Evolutionary conservation across 2,797 vertebrate genomes (phyloP).

Genomic region (Oreochromis mossambicus): DNA sequence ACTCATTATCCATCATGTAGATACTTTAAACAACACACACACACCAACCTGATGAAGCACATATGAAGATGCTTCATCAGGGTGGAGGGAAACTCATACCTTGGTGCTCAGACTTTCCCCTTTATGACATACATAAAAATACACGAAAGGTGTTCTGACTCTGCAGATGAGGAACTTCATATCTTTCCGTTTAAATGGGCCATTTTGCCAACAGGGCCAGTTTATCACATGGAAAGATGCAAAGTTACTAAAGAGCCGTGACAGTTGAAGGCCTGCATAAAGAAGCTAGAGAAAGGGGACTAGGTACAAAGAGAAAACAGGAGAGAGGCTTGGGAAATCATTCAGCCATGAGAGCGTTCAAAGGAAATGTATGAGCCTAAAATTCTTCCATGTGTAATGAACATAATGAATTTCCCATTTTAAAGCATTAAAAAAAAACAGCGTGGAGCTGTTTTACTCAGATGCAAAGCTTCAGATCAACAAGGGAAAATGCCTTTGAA

Average conservation of each 20-base stretch:
- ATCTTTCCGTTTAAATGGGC: slow-evolving; percentile 20
- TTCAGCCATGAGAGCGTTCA: background rate
- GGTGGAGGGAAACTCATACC: background rate
- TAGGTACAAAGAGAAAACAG: slow-evolving; percentile 14
- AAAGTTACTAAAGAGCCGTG: slow-evolving; percentile 10
- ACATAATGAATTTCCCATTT: background rate
- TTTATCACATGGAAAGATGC: slow-evolving; percentile 26
- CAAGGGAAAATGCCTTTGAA: background rate
- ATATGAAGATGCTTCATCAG: background rate
- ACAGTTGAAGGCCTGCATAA: slow-evolving; percentile 3
- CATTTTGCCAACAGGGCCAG: slow-evolving; percentile 5
- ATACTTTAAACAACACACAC: slow-evolving; percentile 3
- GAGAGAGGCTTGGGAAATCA: slow-evolving; percentile 14
- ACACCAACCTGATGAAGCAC: background rate
- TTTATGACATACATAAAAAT: slow-evolving; percentile 10
- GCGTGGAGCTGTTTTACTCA: background rate
- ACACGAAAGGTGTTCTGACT: slow-evolving; percentile 34
- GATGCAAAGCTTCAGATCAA: background rate
- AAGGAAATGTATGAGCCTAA: slow-evolving; percentile 7
- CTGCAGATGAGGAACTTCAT: slow-evolving; percentile 19
- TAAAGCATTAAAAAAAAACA: background rate
- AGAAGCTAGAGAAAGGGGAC: slow-evolving; percentile 4
- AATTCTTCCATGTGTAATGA: background rate
- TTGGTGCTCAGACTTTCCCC: background rate
- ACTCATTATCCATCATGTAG: slow-evolving; percentile 47